A percentile compares a stretch with the other conserved stretches of the same genome.
Evolutionary conservation across 2,113 vertebrate species (phyloP).

Genomic region (Vanacampus margaritifer): DNA sequence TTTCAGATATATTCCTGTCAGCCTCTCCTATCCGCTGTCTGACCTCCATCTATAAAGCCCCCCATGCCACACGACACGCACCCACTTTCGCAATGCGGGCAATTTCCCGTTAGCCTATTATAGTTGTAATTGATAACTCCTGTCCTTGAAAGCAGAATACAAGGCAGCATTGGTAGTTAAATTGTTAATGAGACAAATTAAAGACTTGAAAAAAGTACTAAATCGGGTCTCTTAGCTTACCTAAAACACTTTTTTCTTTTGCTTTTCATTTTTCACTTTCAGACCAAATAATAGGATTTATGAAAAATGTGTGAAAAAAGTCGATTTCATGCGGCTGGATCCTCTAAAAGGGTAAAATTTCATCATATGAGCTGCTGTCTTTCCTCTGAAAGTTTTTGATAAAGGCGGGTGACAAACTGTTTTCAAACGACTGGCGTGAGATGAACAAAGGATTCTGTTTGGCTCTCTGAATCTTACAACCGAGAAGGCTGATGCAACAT

Average conservation of each 20-base stretch:
- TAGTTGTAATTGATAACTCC: slow-evolving; percentile 59
- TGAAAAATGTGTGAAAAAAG: not conserved
- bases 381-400: slow-evolving; percentile 42
- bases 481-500: slow-evolving; percentile 54
- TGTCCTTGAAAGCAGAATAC: slow-evolving; percentile 60
- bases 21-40: slow-evolving; percentile 38
- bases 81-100: slow-evolving; percentile 29
- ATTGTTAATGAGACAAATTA: slow-evolving; percentile 49
- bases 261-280: too few relatives aligned
- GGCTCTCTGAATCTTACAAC: slow-evolving; percentile 48
- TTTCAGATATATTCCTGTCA: slow-evolving; percentile 53
- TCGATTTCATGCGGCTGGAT: slow-evolving; percentile 9
- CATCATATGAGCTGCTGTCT: slow-evolving; percentile 29
- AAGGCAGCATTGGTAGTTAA: slow-evolving; percentile 28
- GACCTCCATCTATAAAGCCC: slow-evolving; percentile 52
- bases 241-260: not conserved
- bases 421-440: slow-evolving; percentile 31
- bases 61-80: slow-evolving; percentile 13
- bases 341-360: slow-evolving; percentile 4
- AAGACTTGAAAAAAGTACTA: not conserved
- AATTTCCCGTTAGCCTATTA: slow-evolving; percentile 60
- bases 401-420: slow-evolving; percentile 51
- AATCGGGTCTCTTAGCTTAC: not conserved
- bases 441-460: slow-evolving; percentile 47
- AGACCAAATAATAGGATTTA: not conserved